These are phyloP conservation scores for Pteromalus puparum DNA, from an alignment of 1,140 invertebrate species.

Conservation along the genomic window DNA sequence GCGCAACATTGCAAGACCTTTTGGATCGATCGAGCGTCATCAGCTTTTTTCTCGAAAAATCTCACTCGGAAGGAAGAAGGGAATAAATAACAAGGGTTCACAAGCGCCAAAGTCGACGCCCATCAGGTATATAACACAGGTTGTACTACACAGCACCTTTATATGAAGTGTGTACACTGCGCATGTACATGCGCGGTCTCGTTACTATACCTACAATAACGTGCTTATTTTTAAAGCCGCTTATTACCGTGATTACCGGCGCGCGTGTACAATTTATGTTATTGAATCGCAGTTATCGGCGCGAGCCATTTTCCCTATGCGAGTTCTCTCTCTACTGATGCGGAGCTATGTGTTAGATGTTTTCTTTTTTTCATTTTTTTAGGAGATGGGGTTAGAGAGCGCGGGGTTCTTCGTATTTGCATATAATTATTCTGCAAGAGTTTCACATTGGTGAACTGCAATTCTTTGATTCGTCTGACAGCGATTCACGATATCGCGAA, in stretches of 20 bases:
- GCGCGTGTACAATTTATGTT: slow-evolving; percentile 24
- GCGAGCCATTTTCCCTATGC: neutral
- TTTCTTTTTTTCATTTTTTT: neutral
- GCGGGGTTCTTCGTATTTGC: too few relatives aligned
- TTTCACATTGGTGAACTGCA: too few relatives aligned
- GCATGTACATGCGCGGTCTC: neutral
- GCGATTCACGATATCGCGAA: too few relatives aligned
- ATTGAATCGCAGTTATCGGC: slow-evolving; percentile 28
- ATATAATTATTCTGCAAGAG: too few relatives aligned
- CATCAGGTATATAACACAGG: neutral
- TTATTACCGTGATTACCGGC: slow-evolving; percentile 21
- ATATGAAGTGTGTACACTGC: neutral
- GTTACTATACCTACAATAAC: slow-evolving; percentile 14
- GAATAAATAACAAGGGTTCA: neutral
- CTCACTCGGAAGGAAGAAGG: neutral
- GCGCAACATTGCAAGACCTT: neutral
- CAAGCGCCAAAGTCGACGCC: slow-evolving; percentile 15
- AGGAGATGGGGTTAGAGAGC: neutral
- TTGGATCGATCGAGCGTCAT: neutral
- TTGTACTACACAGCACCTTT: neutral
- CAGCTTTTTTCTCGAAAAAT: neutral
- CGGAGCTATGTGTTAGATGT: neutral
- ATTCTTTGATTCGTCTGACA: too few relatives aligned
- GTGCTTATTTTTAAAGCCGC: slow-evolving; percentile 24
- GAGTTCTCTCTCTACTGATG: too few relatives aligned